These are phyloP conservation scores for Pteronura brasiliensis DNA, from an alignment of 2,113 vertebrate species.

Conservation along the genomic window DNA sequence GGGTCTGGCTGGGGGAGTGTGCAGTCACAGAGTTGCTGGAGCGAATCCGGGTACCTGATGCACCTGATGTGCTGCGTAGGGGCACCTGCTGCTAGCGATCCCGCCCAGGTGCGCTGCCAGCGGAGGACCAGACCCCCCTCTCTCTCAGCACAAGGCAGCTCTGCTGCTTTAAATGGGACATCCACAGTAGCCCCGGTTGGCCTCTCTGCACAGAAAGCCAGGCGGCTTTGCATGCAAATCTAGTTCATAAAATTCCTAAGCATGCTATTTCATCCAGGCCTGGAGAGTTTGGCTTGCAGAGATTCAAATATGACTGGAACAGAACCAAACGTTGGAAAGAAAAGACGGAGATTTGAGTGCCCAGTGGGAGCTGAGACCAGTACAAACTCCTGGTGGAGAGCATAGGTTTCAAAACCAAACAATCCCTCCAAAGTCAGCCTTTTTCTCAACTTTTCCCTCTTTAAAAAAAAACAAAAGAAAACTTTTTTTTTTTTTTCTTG, in stretches of 20 bases:
- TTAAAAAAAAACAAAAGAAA: neutral
- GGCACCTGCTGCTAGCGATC: neutral
- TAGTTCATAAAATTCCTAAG: neutral
- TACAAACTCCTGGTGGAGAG: rapidly evolving
- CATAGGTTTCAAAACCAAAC: neutral
- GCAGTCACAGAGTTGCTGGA: neutral
- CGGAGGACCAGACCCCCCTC: neutral
- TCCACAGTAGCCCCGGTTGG: neutral
- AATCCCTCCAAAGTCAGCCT: neutral
- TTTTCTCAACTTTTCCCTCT: neutral
- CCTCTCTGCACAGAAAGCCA: neutral
- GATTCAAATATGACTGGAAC: neutral
- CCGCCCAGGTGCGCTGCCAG: neutral
- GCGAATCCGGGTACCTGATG: neutral
- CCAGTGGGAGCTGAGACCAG: neutral
- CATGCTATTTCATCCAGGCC: neutral
- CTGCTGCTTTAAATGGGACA: neutral
- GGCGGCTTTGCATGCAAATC: neutral
- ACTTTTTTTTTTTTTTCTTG: neutral
- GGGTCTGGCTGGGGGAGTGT: neutral
- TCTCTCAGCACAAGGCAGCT: neutral
- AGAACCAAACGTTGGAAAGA: neutral
- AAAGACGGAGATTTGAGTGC: neutral
- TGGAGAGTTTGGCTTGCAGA: neutral
- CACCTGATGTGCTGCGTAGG: neutral